Conservation (phyloP, 23 tunicate species). For the Aplidium turbinatum region DNA sequence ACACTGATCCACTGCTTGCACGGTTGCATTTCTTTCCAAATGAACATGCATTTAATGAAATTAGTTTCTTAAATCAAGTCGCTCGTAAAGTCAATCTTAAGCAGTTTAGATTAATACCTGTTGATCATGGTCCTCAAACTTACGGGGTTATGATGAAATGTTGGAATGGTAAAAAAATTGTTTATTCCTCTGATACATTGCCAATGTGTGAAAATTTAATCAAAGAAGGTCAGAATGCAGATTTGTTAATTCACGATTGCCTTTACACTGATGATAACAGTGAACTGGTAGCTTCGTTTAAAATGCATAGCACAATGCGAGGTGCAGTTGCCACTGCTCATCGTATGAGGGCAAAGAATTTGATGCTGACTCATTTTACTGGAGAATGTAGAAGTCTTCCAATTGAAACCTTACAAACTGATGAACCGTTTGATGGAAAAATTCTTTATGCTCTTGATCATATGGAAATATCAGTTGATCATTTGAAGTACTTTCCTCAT, state of each 20-base stretch:
- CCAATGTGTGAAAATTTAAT: slow-evolving; percentile 45
- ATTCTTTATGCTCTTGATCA: slow-evolving; percentile 20
- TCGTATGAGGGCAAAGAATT: slow-evolving; percentile 58
- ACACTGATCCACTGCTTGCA: neutral
- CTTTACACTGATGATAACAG: slow-evolving; percentile 5
- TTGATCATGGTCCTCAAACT: slow-evolving; percentile 55
- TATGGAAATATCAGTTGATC: too few relatives aligned
- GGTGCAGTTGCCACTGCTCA: slow-evolving; percentile 68
- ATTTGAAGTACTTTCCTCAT: too few relatives aligned
- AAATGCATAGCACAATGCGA: slow-evolving; percentile 39
- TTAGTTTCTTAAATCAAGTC: neutral
- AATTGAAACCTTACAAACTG: neutral
- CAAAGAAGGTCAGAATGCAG: slow-evolving; percentile 45
- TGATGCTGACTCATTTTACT: slow-evolving; percentile 57
- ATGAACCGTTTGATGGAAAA: neutral
- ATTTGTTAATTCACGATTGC: slow-evolving; percentile 77
- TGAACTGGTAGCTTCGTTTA: slow-evolving; percentile 32
- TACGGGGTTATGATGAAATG: slow-evolving; percentile 43
- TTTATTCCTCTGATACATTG: slow-evolving; percentile 75
- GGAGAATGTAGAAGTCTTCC: neutral
- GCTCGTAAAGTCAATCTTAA: slow-evolving; percentile 4
- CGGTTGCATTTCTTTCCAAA: too few relatives aligned
- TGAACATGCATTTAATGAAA: neutral
- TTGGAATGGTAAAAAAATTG: slow-evolving; percentile 33
- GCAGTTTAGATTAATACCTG: slow-evolving; percentile 21